Conservation (phyloP, 2,888 invertebrate genomes). For the Mythimna pallens region DNA sequence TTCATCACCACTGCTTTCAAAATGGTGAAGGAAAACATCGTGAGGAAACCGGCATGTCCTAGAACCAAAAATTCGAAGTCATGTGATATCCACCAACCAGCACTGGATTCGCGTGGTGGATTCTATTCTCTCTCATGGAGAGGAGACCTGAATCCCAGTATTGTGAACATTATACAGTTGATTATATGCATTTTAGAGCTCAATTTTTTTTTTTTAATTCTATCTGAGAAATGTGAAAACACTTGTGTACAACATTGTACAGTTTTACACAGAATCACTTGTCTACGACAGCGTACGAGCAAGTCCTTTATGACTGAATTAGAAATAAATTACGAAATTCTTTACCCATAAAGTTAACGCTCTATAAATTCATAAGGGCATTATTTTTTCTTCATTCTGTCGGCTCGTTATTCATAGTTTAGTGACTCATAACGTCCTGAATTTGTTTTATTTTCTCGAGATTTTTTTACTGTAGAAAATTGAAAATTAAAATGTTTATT, state of each 20-base stretch:
- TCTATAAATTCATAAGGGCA: slow-evolving; percentile 48
- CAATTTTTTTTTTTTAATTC: not conserved
- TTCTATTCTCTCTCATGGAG: too few relatives aligned
- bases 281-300: slow-evolving; percentile 32
- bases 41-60: too few relatives aligned
- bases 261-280: slow-evolving; percentile 16
- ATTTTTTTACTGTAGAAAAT: not conserved
- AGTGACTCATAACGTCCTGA: slow-evolving; percentile 10
- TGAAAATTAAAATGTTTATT: not conserved
- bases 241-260: too few relatives aligned
- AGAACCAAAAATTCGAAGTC: too few relatives aligned
- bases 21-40: too few relatives aligned
- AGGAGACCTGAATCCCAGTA: too few relatives aligned
- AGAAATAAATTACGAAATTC: slow-evolving; percentile 52
- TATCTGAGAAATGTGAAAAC: not conserved
- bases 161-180: too few relatives aligned
- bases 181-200: too few relatives aligned
- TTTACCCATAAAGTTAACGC: slow-evolving; percentile 44
- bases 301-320: slow-evolving; percentile 43
- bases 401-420: slow-evolving; percentile 36
- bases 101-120: too few relatives aligned
- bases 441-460: slow-evolving; percentile 8
- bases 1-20: too few relatives aligned
- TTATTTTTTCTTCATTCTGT: slow-evolving; percentile 41
- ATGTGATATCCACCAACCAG: too few relatives aligned